Evolutionary conservation across 2,113 vertebrate genomes (phyloP).

Genomic region (Chunga burmeisteri): DNA sequence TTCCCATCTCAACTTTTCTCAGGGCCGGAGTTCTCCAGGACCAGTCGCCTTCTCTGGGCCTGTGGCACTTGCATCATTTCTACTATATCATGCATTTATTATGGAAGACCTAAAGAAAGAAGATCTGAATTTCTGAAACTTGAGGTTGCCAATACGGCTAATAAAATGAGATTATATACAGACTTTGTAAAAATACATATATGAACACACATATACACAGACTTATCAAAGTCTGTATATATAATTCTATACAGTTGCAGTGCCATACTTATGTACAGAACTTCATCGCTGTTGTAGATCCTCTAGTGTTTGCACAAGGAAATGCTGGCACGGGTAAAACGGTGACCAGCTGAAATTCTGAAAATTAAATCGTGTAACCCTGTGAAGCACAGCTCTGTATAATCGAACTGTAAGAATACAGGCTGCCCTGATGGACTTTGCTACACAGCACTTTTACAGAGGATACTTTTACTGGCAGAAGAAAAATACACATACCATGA

Average conservation of each 20-base stretch:
- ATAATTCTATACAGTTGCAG: not conserved
- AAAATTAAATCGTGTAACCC: not conserved
- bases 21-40: not conserved
- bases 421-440: not conserved
- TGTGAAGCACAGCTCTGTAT: not conserved
- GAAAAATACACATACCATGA: not conserved
- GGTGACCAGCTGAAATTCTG: not conserved
- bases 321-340: not conserved
- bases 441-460: not conserved
- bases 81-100: not conserved
- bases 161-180: not conserved
- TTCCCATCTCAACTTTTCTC: not conserved
- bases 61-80: not conserved
- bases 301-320: not conserved
- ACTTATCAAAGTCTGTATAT: not conserved
- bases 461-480: not conserved
- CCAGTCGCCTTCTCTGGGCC: not conserved
- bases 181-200: rapidly evolving
- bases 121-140: not conserved
- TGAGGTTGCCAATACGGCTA: not conserved
- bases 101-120: not conserved
- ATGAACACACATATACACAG: not conserved
- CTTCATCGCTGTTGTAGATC: not conserved
- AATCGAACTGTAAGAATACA: not conserved
- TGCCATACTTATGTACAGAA: not conserved